Evolutionary conservation across 2,797 vertebrate genomes (phyloP).

Genomic region (Lacerta viridis): DNA sequence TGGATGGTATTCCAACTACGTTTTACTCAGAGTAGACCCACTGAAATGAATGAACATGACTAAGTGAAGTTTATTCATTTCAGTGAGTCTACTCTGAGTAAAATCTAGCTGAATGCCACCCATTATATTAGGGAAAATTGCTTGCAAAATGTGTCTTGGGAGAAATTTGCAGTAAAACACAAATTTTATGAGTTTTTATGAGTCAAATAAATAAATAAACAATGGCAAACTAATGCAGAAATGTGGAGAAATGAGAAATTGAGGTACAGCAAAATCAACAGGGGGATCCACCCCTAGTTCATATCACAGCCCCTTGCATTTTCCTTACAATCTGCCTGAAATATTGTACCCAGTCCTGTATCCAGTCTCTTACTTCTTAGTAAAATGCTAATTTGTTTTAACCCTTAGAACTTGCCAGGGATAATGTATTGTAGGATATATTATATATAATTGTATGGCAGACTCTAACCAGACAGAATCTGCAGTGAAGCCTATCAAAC

Average conservation of each 20-base stretch:
- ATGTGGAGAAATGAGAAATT: not conserved
- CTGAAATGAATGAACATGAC: too few relatives aligned
- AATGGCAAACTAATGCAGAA: too few relatives aligned
- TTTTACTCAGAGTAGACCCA: too few relatives aligned
- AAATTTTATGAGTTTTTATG: too few relatives aligned
- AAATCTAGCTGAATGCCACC: too few relatives aligned
- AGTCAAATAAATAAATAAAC: too few relatives aligned
- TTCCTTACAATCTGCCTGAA: slow-evolving; percentile 31
- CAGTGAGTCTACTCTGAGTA: too few relatives aligned
- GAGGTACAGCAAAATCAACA: rapidly evolving
- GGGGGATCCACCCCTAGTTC: not conserved
- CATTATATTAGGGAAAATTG: too few relatives aligned
- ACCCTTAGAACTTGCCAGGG: slow-evolving; percentile 29
- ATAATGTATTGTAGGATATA: slow-evolving; percentile 51
- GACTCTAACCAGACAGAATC: slow-evolving; percentile 47
- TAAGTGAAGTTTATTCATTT: too few relatives aligned
- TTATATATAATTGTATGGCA: not conserved
- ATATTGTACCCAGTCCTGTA: not conserved
- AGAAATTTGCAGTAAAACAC: too few relatives aligned
- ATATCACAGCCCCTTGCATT: not conserved
- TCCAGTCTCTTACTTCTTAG: not conserved
- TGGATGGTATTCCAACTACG: too few relatives aligned
- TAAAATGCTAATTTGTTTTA: slow-evolving; percentile 42
- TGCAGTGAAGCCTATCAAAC: slow-evolving; percentile 63
- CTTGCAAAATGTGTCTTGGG: too few relatives aligned